A percentile compares a stretch with the other conserved stretches of the same genome.
These are phyloP conservation scores for Malacoraja senta DNA, from an alignment of 2,797 vertebrate genomes.

Conservation along the genomic window DNA sequence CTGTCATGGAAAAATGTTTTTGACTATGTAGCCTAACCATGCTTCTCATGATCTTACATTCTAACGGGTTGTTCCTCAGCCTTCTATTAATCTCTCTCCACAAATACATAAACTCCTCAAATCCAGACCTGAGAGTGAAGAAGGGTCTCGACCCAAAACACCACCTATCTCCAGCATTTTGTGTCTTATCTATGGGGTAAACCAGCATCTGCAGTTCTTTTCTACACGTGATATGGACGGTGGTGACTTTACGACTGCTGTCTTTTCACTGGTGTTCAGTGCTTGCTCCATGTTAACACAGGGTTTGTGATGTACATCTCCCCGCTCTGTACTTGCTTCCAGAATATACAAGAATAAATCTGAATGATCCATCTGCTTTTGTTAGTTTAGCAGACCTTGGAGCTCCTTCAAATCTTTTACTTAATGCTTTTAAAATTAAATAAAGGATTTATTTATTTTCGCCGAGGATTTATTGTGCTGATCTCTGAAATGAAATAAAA, in stretches of 20 bases:
- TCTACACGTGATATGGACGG: background rate
- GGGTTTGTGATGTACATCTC: background rate
- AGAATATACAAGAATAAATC: background rate
- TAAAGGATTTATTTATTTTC: background rate
- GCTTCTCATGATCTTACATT: too few relatives aligned
- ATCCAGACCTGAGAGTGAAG: too few relatives aligned
- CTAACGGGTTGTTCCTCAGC: too few relatives aligned
- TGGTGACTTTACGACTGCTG: background rate
- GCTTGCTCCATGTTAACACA: background rate
- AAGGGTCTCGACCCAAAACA: too few relatives aligned
- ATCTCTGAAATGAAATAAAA: slow-evolving; percentile 14
- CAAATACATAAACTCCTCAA: too few relatives aligned
- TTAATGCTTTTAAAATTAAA: background rate
- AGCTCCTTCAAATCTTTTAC: background rate
- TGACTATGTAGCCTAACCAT: too few relatives aligned
- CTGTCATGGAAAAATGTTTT: too few relatives aligned
- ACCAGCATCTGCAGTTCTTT: too few relatives aligned
- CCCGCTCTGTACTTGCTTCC: background rate
- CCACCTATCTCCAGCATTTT: too few relatives aligned
- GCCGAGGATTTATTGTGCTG: background rate
- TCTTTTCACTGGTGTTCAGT: too few relatives aligned
- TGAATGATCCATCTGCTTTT: background rate
- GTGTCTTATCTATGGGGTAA: too few relatives aligned
- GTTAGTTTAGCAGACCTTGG: background rate
- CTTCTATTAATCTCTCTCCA: too few relatives aligned